Conservation (phyloP, 2,888 invertebrate genomes). For the Eupithecia exiguata region DNA sequence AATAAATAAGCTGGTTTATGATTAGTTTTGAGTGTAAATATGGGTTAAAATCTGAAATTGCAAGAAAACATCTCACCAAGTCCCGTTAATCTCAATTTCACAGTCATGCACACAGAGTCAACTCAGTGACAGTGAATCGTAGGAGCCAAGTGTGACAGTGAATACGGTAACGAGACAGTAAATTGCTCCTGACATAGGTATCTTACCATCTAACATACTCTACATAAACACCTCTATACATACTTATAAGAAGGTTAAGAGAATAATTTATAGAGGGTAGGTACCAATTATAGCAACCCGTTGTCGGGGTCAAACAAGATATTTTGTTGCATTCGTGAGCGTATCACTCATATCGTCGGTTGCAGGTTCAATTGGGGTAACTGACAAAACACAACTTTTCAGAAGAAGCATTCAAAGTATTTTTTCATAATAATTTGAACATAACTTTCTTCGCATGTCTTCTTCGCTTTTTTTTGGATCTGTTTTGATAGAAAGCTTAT, state of each 20-base stretch:
- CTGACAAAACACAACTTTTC: too few relatives aligned
- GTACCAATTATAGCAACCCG: neutral
- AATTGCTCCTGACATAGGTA: neutral
- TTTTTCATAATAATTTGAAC: too few relatives aligned
- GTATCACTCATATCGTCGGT: too few relatives aligned
- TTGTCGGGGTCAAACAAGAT: neutral
- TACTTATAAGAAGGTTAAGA: neutral
- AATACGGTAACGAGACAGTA: neutral
- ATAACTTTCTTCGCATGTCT: too few relatives aligned
- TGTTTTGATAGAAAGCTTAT: too few relatives aligned
- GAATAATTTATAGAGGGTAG: neutral
- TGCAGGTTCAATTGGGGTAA: too few relatives aligned
- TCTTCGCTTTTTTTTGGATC: too few relatives aligned
- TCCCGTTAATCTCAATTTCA: conserved; percentile 31
- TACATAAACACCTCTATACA: neutral
- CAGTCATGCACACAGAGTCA: conserved; percentile 26
- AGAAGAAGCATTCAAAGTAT: too few relatives aligned
- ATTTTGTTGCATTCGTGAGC: too few relatives aligned
- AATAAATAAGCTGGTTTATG: too few relatives aligned
- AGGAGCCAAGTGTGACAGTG: neutral
- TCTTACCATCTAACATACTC: neutral
- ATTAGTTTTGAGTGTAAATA: neutral
- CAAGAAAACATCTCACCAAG: neutral
- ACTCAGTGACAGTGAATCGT: neutral
- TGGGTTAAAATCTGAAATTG: neutral